Percentiles rank a stretch among this genome's conserved stretches.
Evolutionary conservation across 2,888 invertebrate genomes (phyloP).

Genomic region (Scelioninae gen. 1): DNA sequence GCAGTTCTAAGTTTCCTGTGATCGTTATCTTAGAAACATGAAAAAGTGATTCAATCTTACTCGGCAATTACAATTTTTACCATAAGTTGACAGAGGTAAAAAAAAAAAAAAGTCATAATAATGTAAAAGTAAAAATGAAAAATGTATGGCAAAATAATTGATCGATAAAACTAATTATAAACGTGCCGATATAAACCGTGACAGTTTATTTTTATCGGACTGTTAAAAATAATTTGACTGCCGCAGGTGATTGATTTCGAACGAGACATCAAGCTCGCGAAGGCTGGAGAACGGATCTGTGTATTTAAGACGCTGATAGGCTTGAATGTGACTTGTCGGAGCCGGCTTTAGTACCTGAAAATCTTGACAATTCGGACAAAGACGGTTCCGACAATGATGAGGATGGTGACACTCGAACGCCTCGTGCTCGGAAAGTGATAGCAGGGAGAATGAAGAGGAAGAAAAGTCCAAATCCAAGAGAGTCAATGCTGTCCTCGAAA

Average conservation of each 20-base stretch:
- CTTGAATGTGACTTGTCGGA: conserved; percentile 91
- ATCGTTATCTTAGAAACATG: conserved; percentile 23
- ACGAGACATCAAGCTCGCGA: conserved; percentile 92
- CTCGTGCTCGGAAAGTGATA: conserved; percentile 48
- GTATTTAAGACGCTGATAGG: conserved; percentile 95
- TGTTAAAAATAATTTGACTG: conserved; percentile 29
- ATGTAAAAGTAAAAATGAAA: not conserved
- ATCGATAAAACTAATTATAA: conserved; percentile 29
- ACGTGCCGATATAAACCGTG: conserved; percentile 12
- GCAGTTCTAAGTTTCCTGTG: too few species aligned
- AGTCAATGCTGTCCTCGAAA: conserved; percentile 89
- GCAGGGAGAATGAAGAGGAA: conserved; percentile 64
- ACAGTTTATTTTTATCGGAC: conserved; percentile 19
- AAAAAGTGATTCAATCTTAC: conserved; percentile 24
- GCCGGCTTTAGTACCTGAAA: conserved; percentile 88
- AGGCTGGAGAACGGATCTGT: conserved; percentile 90
- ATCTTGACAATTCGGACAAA: conserved; percentile 84
- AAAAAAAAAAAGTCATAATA: not conserved
- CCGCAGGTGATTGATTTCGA: conserved; percentile 92
- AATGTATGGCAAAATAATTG: not conserved
- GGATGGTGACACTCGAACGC: conserved; percentile 39
- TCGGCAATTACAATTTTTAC: not conserved
- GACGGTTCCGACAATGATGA: conserved; percentile 66
- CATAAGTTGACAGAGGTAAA: not conserved
- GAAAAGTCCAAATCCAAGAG: conserved; percentile 85